Percentiles rank a stretch among this genome's conserved stretches.
phyloP scores from a whole-genome alignment of 1,140 invertebrate genomes.

The Hyposmocoma kahamanoa region DNA sequence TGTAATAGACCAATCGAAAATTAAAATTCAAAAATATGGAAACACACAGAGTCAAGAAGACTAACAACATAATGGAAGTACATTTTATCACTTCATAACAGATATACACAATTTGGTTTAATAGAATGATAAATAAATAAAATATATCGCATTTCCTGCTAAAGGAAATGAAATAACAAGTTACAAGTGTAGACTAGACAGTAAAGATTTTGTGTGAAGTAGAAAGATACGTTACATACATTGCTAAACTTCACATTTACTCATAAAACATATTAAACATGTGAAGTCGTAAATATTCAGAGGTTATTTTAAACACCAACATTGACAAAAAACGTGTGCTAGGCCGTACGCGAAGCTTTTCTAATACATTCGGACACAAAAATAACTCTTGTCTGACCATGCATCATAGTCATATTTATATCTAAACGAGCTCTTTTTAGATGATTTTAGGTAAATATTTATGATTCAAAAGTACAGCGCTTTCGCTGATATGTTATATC shows the following conservation, averaged over 20 bases:
- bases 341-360: neutral
- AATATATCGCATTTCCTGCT: constrained; percentile 17
- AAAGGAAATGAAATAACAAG: constrained; percentile 41
- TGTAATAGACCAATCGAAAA: constrained; percentile 48
- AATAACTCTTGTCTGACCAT: neutral
- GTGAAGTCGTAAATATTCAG: constrained; percentile 17
- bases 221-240: constrained; percentile 28
- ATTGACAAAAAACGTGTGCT: neutral
- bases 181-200: constrained; percentile 57
- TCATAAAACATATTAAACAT: constrained; percentile 23
- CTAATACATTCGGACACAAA: constrained; percentile 3
- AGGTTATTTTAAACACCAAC: constrained; percentile 9
- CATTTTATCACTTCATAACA: constrained; percentile 32
- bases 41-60: constrained; percentile 35
- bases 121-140: constrained; percentile 28
- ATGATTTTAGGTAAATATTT: neutral
- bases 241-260: constrained; percentile 43
- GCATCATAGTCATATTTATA: neutral
- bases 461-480: neutral
- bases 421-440: constrained; percentile 8
- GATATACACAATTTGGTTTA: constrained; percentile 16
- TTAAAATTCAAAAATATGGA: constrained; percentile 51
- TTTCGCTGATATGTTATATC: constrained; percentile 5
- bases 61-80: constrained; percentile 44
- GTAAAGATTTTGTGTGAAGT: constrained; percentile 47